Evolutionary conservation across 2,113 vertebrate genomes (phyloP).

Genomic region (Peromyscus polionotus): DNA sequence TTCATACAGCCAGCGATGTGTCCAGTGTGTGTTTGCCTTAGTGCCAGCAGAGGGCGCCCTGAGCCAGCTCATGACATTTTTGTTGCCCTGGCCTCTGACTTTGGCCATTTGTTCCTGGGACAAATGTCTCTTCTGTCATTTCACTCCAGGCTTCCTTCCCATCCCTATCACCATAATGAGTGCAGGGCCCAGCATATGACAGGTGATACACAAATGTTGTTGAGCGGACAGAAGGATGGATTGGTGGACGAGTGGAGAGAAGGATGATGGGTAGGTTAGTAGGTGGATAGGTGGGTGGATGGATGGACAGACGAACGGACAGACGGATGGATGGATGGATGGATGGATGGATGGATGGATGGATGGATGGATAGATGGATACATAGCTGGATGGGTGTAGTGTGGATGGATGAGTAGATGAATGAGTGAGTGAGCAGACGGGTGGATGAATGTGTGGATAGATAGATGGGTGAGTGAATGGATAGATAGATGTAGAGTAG

Average conservation of each 20-base stretch:
- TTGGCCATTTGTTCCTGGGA: not conserved
- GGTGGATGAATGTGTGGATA: not conserved
- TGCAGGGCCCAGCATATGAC: not conserved
- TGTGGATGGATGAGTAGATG: no score
- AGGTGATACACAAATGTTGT: not conserved
- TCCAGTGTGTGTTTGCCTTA: not conserved
- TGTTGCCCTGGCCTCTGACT: not conserved
- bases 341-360: no score
- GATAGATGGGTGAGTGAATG: not conserved
- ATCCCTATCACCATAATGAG: not conserved
- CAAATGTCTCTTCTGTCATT: not conserved
- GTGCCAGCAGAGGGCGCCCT: constrained; percentile 67
- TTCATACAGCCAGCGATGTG: not conserved
- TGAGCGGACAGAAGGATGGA: not conserved
- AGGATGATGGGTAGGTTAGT: no score
- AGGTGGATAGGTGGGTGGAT: not conserved
- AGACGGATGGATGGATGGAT: not conserved
- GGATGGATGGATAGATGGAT: no score
- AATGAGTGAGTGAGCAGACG: not conserved
- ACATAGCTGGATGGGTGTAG: no score
- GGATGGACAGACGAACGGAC: not conserved
- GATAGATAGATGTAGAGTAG: not conserved
- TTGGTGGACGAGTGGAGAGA: not conserved
- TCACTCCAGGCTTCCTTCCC: not conserved
- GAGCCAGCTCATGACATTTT: not conserved